Percentiles rank a stretch among this genome's conserved stretches.
Evolutionary conservation across 2,113 vertebrate genomes (phyloP).

Genomic region (Pseudorectes ferrugineus): DNA sequence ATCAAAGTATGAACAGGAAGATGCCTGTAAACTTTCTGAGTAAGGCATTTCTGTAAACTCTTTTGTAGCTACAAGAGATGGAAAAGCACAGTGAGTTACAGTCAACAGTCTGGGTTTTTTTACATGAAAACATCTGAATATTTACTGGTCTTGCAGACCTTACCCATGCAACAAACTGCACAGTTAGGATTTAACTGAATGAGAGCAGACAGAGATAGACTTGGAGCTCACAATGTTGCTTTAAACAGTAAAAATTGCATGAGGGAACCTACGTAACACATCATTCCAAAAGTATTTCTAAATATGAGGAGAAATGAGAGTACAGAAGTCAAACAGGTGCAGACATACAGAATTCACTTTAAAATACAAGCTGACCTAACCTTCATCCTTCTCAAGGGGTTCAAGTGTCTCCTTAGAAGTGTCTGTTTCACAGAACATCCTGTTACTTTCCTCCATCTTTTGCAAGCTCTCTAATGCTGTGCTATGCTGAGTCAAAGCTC

Average conservation of each 20-base stretch:
- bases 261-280: neutral
- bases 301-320: neutral
- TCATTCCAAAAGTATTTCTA: neutral
- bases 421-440: neutral
- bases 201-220: neutral
- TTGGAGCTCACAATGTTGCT: neutral
- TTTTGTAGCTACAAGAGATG: conserved; percentile 52
- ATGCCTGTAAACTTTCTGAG: conserved; percentile 4
- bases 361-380: conserved; percentile 44
- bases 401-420: neutral
- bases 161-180: neutral
- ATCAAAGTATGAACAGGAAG: conserved; percentile 18
- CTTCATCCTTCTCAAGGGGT: conserved; percentile 28
- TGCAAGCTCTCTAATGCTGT: conserved; percentile 73
- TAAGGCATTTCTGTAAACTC: neutral
- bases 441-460: conserved; percentile 3
- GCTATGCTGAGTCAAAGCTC: conserved; percentile 63
- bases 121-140: neutral
- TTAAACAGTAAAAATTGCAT: neutral
- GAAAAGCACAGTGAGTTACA: conserved; percentile 42
- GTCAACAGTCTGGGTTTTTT: neutral
- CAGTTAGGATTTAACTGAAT: neutral
- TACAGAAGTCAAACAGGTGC: neutral
- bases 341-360: neutral
- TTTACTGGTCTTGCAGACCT: neutral